These are phyloP conservation scores for Lasiurus cinereus DNA, from an alignment of 2,113 vertebrate species.

Conservation along the genomic window DNA sequence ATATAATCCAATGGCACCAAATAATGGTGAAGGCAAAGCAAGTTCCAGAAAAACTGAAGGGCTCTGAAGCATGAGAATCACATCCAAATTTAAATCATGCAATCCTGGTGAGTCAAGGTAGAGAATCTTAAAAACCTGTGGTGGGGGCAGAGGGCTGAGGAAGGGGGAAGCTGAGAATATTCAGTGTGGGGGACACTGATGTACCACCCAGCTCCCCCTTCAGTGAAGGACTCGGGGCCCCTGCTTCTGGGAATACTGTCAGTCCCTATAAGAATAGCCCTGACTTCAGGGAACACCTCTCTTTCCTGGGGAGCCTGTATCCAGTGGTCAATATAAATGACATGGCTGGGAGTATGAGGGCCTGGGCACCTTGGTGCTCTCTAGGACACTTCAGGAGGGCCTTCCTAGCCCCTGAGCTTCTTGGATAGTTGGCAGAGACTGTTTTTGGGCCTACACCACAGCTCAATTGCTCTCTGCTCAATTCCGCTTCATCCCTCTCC, in stretches of 20 bases:
- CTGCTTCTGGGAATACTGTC: neutral
- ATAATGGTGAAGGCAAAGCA: neutral
- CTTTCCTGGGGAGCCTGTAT: neutral
- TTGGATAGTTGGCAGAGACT: neutral
- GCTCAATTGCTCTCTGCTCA: neutral
- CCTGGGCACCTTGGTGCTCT: neutral
- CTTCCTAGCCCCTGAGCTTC: neutral
- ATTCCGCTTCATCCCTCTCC: neutral
- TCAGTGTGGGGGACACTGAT: no score
- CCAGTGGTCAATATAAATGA: neutral
- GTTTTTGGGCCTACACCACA: neutral
- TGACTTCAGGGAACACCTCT: neutral
- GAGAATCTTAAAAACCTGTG: neutral
- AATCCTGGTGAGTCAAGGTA: neutral
- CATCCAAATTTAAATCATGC: neutral
- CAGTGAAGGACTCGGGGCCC: neutral
- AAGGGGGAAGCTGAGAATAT: neutral
- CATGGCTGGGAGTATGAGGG: neutral
- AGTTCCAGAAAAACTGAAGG: neutral
- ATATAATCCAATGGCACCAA: neutral
- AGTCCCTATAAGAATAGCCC: neutral
- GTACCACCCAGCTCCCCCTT: neutral
- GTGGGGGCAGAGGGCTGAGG: neutral
- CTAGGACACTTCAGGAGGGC: neutral
- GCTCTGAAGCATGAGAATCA: neutral